Evolutionary conservation across 2,797 vertebrate genomes (phyloP), one percentile per base, ranked within the genome.

Genomic region (Botia kubotai): DNA sequence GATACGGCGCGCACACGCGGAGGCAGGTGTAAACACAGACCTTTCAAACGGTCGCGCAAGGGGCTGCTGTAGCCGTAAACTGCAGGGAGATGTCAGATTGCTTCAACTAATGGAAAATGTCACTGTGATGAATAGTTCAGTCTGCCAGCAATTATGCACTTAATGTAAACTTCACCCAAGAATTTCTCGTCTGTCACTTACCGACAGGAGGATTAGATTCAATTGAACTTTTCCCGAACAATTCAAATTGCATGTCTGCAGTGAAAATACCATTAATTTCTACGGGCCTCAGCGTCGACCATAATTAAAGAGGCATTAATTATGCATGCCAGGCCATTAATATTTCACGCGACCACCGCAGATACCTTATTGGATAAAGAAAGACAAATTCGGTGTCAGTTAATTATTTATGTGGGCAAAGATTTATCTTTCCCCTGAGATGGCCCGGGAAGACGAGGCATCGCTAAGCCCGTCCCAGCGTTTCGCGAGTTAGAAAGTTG

Each of bases 241-340:
- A 90, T 92, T 89, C 87, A 89, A 83, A 85, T 83, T 81, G 33
- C 80, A 86, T 83, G 79, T 89, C 84, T 72, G 83, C 88, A 89
- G 89, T 90, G 88, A 92, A 93, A 93, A 93, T 89, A 89, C 76
- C 89, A 93, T 93, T 90, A 87, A 91, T 93, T 91, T 89, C 85
- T 86, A 90, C 85, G 80, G 78, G 84, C 85, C 85, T 83, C 78
- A 65, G 83, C 50, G n/a, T 85, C 69, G 73, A 62, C 84, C 86
- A 89, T 91, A 92, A 94, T 94, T 94, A 93, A 93, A 88, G 87
- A 89, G 79, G 5, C 79, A 90, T 94, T 91, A 90, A 94, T 94
- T 92, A 93, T 94, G 91, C 86, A 94, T 88, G 80, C 23, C 19
- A 12, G 39, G 81, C 84, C 87, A 91, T 94, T 85, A 86, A 92